Conservation (phyloP, 1,140 invertebrate genomes). For the Drosophila ficusphila region DNA sequence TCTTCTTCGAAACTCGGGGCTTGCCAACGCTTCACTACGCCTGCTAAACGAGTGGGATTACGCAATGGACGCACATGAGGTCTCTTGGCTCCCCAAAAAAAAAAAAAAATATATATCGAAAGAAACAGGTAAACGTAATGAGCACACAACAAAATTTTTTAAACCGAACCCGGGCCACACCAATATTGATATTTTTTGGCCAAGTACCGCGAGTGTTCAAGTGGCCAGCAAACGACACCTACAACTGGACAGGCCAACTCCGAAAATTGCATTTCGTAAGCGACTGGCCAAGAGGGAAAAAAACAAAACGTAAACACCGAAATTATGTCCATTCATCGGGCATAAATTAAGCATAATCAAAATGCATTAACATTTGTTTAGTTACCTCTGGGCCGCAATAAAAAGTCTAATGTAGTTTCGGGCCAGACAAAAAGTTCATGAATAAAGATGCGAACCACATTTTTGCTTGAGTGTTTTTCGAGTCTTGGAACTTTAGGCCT, state of each 20-base stretch:
- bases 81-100: conserved; percentile 12
- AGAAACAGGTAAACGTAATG: conserved; percentile 73
- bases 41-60: conserved; percentile 74
- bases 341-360: conserved; percentile 78
- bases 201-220: conserved; percentile 55
- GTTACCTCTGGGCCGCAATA: conserved; percentile 43
- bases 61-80: conserved; percentile 77
- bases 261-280: conserved; percentile 65
- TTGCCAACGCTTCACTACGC: conserved; percentile 69
- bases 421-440: conserved; percentile 43
- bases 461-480: conserved; percentile 2
- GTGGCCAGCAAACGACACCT: conserved; percentile 62
- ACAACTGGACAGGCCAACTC: conserved; percentile 50
- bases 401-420: conserved; percentile 11
- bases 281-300: conserved; percentile 19
- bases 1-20: conserved; percentile 44
- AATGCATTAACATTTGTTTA: conserved; percentile 79
- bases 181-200: conserved; percentile 77
- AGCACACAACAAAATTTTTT: conserved; percentile 43
- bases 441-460: conserved; percentile 61
- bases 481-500: conserved; percentile 44
- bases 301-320: conserved; percentile 17
- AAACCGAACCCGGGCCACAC: conserved; percentile 42
- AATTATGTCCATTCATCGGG: conserved; percentile 65
- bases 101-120: conserved; percentile 6